A percentile compares a stretch with the other conserved stretches of the same genome.
Conservation (phyloP, 2,888 invertebrate genomes). For the Eilema depressum region DNA sequence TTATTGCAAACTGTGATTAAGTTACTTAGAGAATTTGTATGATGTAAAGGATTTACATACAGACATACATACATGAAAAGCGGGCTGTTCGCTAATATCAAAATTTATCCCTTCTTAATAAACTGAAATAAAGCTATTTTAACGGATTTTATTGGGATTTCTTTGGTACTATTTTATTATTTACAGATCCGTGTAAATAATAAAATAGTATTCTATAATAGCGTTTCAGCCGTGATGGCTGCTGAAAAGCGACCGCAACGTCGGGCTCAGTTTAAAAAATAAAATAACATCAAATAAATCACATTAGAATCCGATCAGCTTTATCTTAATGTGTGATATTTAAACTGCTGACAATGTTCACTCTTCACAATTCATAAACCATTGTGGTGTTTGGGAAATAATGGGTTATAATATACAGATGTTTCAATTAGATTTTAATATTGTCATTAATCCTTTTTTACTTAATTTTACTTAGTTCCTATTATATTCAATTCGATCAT, state of each 20-base stretch:
- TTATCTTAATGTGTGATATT: too few relatives aligned
- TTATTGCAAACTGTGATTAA: slow-evolving; percentile 40
- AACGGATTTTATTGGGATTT: too few relatives aligned
- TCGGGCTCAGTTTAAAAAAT: too few relatives aligned
- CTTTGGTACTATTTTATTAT: too few relatives aligned
- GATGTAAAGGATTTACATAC: slow-evolving; percentile 3
- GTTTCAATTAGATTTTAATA: not conserved
- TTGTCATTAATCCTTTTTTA: slow-evolving; percentile 19
- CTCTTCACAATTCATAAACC: not conserved
- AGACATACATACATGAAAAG: not conserved
- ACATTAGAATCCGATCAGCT: too few relatives aligned
- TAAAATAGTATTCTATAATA: too few relatives aligned
- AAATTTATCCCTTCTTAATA: not conserved
- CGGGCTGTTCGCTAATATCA: not conserved
- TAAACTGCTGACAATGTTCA: too few relatives aligned
- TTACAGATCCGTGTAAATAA: too few relatives aligned
- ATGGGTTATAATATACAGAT: not conserved
- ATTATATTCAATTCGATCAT: not conserved
- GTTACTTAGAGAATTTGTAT: slow-evolving; percentile 11
- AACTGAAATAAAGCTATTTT: too few relatives aligned
- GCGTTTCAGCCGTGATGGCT: too few relatives aligned
- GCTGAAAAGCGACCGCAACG: too few relatives aligned
- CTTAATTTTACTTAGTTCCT: slow-evolving; percentile 40
- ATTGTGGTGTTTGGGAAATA: not conserved
- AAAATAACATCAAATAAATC: too few relatives aligned